Conservation (phyloP, 2,797 vertebrate species). For the Eutrigla gurnardus region DNA sequence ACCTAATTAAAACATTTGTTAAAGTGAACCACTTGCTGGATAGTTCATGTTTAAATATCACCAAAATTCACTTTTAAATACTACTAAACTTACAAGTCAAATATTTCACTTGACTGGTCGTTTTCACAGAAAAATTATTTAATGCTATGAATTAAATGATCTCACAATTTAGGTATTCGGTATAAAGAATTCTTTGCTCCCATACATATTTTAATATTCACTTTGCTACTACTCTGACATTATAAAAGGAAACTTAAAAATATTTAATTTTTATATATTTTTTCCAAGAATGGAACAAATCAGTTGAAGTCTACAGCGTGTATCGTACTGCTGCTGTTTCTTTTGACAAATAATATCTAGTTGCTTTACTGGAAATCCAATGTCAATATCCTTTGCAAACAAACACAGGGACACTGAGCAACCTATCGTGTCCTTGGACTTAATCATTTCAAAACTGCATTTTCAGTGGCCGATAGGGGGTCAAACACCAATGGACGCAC, state of each 20-base stretch:
- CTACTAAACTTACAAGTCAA: background rate
- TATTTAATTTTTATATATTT: background rate
- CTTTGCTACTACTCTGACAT: background rate
- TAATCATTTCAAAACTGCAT: background rate
- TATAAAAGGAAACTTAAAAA: background rate
- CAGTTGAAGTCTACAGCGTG: background rate
- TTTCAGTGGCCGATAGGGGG: fast-evolving
- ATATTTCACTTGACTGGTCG: background rate
- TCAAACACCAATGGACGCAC: fast-evolving
- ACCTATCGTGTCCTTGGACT: background rate
- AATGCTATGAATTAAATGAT: background rate
- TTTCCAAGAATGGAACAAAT: background rate
- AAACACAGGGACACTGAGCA: background rate
- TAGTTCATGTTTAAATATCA: background rate
- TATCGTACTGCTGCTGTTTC: background rate
- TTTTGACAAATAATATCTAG: background rate
- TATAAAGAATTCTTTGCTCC: background rate
- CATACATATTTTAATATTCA: background rate
- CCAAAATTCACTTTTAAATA: background rate
- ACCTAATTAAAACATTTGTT: background rate
- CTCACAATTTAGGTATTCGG: background rate
- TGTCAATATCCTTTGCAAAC: constrained; percentile 1
- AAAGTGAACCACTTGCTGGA: background rate
- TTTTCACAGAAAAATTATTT: background rate
- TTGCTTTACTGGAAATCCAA: constrained; percentile 1